Evolutionary conservation across 2,113 vertebrate genomes (phyloP).

Genomic region (Larimichthys polyactis): DNA sequence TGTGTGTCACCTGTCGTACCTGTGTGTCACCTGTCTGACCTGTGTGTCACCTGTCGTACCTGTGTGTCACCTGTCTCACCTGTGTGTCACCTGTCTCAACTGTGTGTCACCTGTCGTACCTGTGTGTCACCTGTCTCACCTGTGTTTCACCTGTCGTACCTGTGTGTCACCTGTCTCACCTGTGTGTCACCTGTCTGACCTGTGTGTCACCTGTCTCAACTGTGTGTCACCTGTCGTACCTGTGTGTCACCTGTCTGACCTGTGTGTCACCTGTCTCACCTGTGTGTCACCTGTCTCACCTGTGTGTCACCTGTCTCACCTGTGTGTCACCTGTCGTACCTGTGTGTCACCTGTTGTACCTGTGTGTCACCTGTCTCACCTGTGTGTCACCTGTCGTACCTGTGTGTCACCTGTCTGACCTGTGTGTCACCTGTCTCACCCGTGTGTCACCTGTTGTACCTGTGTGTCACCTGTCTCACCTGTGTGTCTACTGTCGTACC

Average conservation of each 20-base stretch:
- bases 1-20: not conserved
- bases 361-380: too few species aligned
- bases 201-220: constrained; percentile 55
- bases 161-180: constrained; percentile 76
- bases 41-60: constrained; percentile 75
- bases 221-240: constrained; percentile 57
- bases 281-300: constrained; percentile 56
- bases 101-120: too few species aligned
- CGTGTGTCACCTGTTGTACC: constrained; percentile 75
- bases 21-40: not conserved
- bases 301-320: not conserved
- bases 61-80: constrained; percentile 57
- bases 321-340: not conserved
- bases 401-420: constrained; percentile 82
- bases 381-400: constrained; percentile 76
- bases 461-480: constrained; percentile 64
- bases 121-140: constrained; percentile 75
- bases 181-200: constrained; percentile 82
- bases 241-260: constrained; percentile 54
- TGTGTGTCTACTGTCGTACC: not conserved
- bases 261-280: constrained; percentile 75
- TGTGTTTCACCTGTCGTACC: constrained; percentile 53
- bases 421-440: constrained; percentile 59
- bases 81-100: constrained; percentile 16
- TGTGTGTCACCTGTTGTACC: constrained; percentile 44